Evolutionary conservation across 2,888 invertebrate genomes (phyloP).

Genomic region (Diaperis boleti): DNA sequence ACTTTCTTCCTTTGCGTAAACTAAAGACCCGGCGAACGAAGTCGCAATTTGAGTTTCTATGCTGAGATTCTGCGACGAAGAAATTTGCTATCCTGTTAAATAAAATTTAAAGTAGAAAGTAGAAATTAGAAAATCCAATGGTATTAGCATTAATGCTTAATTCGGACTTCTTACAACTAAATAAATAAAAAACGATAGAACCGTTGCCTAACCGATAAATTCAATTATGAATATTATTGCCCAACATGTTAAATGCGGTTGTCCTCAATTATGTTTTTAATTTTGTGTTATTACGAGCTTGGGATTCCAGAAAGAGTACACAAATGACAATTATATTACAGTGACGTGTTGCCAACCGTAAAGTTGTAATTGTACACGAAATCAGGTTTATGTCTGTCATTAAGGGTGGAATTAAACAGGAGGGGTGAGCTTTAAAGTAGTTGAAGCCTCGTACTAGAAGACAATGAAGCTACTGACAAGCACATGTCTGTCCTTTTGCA

Average conservation of each 20-base stretch:
- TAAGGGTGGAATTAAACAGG: slow-evolving; percentile 35
- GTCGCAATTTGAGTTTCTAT: too few relatives aligned
- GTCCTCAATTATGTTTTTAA: neutral
- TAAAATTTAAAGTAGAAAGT: too few relatives aligned
- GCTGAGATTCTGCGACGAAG: too few relatives aligned
- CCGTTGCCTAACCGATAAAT: too few relatives aligned
- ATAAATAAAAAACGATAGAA: too few relatives aligned
- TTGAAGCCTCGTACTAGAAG: slow-evolving; percentile 36
- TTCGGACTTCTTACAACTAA: too few relatives aligned
- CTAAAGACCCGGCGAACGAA: too few relatives aligned
- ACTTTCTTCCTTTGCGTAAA: too few relatives aligned
- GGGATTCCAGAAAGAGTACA: neutral
- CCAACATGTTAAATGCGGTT: neutral
- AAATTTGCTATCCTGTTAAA: too few relatives aligned
- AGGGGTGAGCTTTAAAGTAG: slow-evolving; percentile 35
- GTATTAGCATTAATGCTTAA: too few relatives aligned
- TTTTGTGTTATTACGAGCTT: neutral
- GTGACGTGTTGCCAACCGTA: slow-evolving; percentile 21
- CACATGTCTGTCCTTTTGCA: slow-evolving; percentile 56
- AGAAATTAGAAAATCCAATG: too few relatives aligned
- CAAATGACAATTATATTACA: slow-evolving; percentile 5
- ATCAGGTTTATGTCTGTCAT: slow-evolving; percentile 39
- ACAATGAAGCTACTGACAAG: slow-evolving; percentile 46
- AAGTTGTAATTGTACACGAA: slow-evolving; percentile 40
- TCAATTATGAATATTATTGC: neutral